Base-by-base conservation (phyloP, 1,140 invertebrate genomes). In the Danaus plexippus region DNA sequence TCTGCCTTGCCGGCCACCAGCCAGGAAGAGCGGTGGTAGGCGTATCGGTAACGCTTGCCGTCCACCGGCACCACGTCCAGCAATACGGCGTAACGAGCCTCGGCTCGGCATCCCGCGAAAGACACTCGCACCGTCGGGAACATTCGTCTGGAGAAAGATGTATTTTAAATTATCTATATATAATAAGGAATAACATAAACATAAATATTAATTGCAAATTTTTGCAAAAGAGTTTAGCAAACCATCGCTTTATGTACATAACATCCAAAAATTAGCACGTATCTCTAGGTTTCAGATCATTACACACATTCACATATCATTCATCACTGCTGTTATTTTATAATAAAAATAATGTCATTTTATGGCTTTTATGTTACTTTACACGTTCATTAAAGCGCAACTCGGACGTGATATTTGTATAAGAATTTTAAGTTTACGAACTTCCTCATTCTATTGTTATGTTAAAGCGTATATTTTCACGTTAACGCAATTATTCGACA, bases 11-110 rank as follows among this genome's bases (percentile, higher is more conserved):
- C 98, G 4, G 98, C 97, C 53, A 99, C 97, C 70, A 99, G 88
- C 98, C 98, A 99, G 10, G 96, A 97, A 47, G 97, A 98, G 58
- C 97, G 91, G 89, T 99, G 97, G 90, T 99, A 99, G 52, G 97
- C 97, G 90, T 99, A 99, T 53, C 98, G 92, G 89, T 99, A 99
- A 60, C 98, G 91, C 85, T 98, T 98, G 89, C 95, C 96, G 88
- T 99, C 98, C 69, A 98, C 96, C 18, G 92, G 96, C 50, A 98
- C 96, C 77, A 99, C 97, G 89, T 99, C 98, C 90, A 99, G 91
- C 51, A 98, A 90, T 40, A 99, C 97, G 9, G 93, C 93, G 89
- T 99, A 99, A 50, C 92, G 89, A 62, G 79, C 82, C 63, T 78
- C 75, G 52, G 75, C 68, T 32, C 71, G 67, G 43, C 89, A 88